Base-by-base conservation (phyloP, 2,888 invertebrate species). In the Apeira syringaria region DNA sequence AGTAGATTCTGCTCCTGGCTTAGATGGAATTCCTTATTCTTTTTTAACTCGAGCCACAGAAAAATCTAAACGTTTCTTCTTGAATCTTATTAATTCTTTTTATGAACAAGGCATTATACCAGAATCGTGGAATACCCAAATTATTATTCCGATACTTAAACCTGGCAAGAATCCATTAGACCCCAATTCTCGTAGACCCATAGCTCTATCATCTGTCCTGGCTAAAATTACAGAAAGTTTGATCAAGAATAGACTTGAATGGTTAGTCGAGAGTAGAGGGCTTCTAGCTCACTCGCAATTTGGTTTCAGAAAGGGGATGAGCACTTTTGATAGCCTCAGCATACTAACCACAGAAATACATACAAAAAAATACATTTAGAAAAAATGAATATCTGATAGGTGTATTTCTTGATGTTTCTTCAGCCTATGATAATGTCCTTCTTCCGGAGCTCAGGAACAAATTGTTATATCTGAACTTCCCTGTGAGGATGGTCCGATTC, bases 361-460 rank as follows among this genome's bases (percentile, higher is more conserved):
- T 11, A 13, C 30, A 1, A 36, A n/a, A n/a, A n/a, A n/a, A 15
- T 15, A 3, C 15, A 15, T 15, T 4, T 4, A 15, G 4, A 4
- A 15, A 37, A 1, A 43, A 49, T 9, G 34, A 57, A 27, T 49
- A 24, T 4, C 7, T 59, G 0, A 35, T 61, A 0, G 60, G 38
- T 0, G 53, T 47, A 1, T 67, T 64, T 26, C 31, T 64, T 0
- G 66, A 67, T 28, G 45, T 64, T 1, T n/a, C 44, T 0, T 39
- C 60, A 1, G 64, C 61, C 2, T 64, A 62, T 34, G 62, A 64
- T 17, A 59, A 50, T 33, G 59, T 62, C 3, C 37, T 36, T 10
- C 43, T 56, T 41, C 50, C 50, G 11, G 9, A 52, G 4, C 55
- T 59, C 33, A 54, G 42, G 20, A 31, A 50, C 2, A 64, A 59